Conservation (phyloP, 2,888 invertebrate species). For the Lymantria monacha region DNA sequence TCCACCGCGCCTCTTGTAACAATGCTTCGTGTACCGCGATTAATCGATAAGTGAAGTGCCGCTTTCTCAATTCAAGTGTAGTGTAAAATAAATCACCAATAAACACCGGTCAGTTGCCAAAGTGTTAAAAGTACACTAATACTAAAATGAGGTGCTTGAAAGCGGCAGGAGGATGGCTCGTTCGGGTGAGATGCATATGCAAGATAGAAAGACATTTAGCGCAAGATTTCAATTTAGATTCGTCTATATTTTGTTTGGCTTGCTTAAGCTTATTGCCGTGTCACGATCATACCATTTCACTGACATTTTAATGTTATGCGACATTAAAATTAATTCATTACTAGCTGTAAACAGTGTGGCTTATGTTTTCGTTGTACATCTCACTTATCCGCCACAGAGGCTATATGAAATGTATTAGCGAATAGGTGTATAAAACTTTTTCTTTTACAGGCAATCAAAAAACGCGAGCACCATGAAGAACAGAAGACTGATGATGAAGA, state of each 20-base stretch:
- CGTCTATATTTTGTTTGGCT: constrained; percentile 64
- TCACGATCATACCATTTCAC: constrained; percentile 54
- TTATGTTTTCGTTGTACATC: constrained; percentile 37
- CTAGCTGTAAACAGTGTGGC: constrained; percentile 45
- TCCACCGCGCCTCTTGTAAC: constrained; percentile 55
- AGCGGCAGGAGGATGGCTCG: constrained; percentile 78
- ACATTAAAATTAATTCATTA: constrained; percentile 40
- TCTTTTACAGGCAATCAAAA: constrained; percentile 75
- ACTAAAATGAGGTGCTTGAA: constrained; percentile 79
- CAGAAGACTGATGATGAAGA: constrained; percentile 73
- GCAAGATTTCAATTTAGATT: constrained; percentile 76
- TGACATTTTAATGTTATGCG: constrained; percentile 45
- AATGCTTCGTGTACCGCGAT: constrained; percentile 69
- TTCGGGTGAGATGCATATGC: constrained; percentile 74
- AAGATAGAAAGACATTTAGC: constrained; percentile 63
- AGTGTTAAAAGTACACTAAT: constrained; percentile 46
- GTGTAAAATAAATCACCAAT: constrained; percentile 62
- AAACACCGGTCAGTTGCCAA: constrained; percentile 47
- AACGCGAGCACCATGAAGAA: constrained; percentile 68
- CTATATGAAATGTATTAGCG: constrained; percentile 18
- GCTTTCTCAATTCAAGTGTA: constrained; percentile 64
- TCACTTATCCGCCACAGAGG: constrained; percentile 24
- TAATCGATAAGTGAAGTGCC: constrained; percentile 72
- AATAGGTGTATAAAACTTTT: constrained; percentile 11
- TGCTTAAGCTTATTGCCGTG: constrained; percentile 60